Percentiles rank a stretch among this genome's conserved stretches.
phyloP scores from a whole-genome alignment of 2,113 vertebrate species.

The Callaeas wilsoni region DNA sequence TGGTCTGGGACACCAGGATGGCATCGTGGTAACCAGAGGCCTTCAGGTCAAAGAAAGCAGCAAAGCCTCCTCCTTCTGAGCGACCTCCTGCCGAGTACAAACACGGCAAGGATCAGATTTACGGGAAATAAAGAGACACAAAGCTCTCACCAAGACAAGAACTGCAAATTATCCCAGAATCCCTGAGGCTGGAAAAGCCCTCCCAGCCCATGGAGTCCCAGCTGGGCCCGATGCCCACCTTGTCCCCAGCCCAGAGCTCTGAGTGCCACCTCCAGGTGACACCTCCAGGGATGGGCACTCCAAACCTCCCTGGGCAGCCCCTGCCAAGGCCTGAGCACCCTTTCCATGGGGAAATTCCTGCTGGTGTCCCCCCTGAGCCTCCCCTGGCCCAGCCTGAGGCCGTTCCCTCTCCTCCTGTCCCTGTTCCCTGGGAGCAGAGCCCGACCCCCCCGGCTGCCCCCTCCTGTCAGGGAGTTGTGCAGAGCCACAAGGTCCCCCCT shows the following conservation, averaged over 20 bases:
- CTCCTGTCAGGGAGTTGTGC: not conserved
- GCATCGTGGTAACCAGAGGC: slow-evolving; percentile 82
- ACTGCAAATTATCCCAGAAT: not conserved
- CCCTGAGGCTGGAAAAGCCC: not conserved
- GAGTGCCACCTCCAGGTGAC: not conserved
- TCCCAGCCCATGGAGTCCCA: not conserved
- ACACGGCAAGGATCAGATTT: not conserved
- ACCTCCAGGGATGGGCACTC: not conserved
- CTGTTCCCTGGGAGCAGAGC: not conserved
- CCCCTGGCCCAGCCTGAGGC: not conserved
- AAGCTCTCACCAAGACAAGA: not conserved
- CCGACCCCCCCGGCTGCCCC: not conserved
- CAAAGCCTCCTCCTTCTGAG: slow-evolving; percentile 74
- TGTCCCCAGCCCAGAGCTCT: not conserved
- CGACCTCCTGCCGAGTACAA: slow-evolving; percentile 66
- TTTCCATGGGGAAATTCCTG: not conserved
- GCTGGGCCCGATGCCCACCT: not conserved
- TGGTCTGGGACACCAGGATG: slow-evolving; percentile 82
- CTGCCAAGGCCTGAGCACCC: not conserved
- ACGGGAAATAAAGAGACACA: not conserved
- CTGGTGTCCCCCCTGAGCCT: not conserved
- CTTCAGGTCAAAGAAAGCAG: slow-evolving; percentile 83
- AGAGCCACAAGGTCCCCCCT: not conserved
- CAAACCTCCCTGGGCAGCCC: not conserved
- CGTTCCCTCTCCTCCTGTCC: not conserved